A percentile compares a stretch with the other conserved stretches of the same genome.
These are phyloP conservation scores for Drosophila rubida DNA, from an alignment of 2,888 invertebrate species.

Conservation along the genomic window DNA sequence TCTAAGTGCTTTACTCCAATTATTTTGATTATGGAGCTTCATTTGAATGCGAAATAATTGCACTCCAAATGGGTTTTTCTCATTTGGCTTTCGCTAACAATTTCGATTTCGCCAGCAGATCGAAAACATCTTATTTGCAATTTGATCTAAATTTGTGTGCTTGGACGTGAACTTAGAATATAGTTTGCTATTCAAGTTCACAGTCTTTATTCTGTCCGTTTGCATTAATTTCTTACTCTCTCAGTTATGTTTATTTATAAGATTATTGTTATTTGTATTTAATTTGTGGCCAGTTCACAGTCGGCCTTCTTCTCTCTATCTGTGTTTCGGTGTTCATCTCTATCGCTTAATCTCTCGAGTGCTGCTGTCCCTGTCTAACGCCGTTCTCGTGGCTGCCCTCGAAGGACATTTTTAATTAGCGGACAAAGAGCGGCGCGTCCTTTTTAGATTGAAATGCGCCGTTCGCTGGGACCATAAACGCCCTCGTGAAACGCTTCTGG, in stretches of 20 bases:
- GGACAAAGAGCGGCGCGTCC: conserved; percentile 59
- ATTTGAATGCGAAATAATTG: conserved; percentile 11
- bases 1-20: background rate
- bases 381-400: conserved; percentile 14
- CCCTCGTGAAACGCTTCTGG: conserved; percentile 63
- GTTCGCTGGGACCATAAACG: conserved; percentile 50
- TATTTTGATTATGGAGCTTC: background rate
- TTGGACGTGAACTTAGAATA: no score
- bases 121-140: no score
- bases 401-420: conserved; percentile 77
- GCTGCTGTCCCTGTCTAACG: conserved; percentile 1
- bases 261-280: background rate
- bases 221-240: no score
- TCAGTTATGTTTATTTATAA: no score
- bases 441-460: conserved; percentile 65
- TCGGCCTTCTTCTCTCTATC: background rate
- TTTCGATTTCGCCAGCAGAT: background rate
- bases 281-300: background rate
- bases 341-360: background rate
- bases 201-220: no score
- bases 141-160: no score
- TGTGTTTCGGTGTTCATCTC: background rate
- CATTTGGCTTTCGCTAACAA: background rate
- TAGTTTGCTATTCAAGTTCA: no score
- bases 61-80: background rate